Base-by-base conservation (phyloP, 2,113 vertebrate genomes). In the Phrynosoma platyrhinos region DNA sequence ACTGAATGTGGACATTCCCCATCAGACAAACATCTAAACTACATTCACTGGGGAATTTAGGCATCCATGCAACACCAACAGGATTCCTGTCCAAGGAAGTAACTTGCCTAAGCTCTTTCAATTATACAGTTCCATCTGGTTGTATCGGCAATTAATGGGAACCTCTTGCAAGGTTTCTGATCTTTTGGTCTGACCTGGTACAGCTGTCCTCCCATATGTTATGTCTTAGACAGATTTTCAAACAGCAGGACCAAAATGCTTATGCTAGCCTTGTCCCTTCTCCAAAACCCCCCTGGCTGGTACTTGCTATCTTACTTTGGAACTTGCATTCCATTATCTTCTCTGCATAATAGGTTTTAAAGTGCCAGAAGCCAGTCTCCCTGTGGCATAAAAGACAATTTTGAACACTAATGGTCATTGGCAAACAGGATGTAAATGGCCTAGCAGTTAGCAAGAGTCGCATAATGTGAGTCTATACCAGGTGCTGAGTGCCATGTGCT, bases 351-450 rank as follows among this genome's bases (percentile, higher is more conserved):
- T 75, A 32, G 36, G 32, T 21, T 82, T 81, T 74, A 40, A 64
- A 81, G 52, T 32, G 86, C 27, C 10, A n/a, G 55, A n/a, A 68
- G n/a, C 58, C 23, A 7, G 3, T 76, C 55, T 76, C 79, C 79
- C 55, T 1, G 3, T 32, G 40, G 36, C 79, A 75, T 52, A 13
- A 74, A 10, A 66, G 40, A 10, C 8, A 21, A 64, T 68, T 52
- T 40, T n/a, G 27, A 82, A 47, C 79, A 42, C 4, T 66, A 76
- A 87, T 52, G 71, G 68, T 82, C 55, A 53, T 82, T 76, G 64
- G 55, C 40, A 64, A 82, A 82, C 71, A 66, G 71, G 86, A 58
- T 75, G 79, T 66, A 87, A 82, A 81, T 53, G 79, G n/a, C 58
- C 21, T 20, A n/a, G 10, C 76, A 3, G 85, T 69, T 25, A 53